Evolutionary conservation across 1,140 invertebrate species (phyloP).

Genomic region (Nasonia giraulti): DNA sequence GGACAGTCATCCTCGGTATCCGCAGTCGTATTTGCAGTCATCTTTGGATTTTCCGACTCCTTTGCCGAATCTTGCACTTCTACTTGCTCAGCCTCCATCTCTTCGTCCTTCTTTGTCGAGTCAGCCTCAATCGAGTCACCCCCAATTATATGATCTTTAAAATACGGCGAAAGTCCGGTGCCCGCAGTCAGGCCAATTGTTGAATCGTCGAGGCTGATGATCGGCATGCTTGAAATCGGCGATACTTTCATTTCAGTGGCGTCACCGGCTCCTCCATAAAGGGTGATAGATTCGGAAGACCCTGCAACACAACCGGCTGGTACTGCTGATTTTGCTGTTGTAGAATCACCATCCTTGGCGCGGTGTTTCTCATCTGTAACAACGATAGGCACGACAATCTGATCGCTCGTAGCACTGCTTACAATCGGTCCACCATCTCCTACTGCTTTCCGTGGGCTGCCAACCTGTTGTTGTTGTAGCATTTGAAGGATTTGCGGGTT

Average conservation of each 20-base stretch:
- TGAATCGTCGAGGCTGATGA: conserved; percentile 64
- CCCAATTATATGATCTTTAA: conserved; percentile 58
- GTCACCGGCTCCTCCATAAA: conserved; percentile 62
- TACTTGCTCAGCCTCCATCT: background rate
- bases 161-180: conserved; percentile 66
- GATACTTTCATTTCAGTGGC: conserved; percentile 51
- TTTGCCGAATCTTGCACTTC: background rate
- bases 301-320: too few species aligned
- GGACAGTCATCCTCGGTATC: background rate
- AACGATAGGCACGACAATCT: conserved; percentile 10
- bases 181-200: conserved; percentile 55
- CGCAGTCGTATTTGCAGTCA: background rate
- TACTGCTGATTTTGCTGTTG: background rate
- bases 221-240: conserved; percentile 57
- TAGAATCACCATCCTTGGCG: background rate
- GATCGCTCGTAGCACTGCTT: background rate
- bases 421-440: background rate
- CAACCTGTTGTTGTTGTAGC: background rate
- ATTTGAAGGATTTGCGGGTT: conserved; percentile 14
- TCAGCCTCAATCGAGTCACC: background rate
- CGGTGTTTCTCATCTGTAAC: conserved; percentile 1
- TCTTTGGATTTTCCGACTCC: background rate
- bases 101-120: background rate
- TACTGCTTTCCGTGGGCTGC: background rate
- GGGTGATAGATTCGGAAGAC: conserved; percentile 63